Conservation (phyloP, 2,797 vertebrate genomes). For the Sebastes flavidus region DNA sequence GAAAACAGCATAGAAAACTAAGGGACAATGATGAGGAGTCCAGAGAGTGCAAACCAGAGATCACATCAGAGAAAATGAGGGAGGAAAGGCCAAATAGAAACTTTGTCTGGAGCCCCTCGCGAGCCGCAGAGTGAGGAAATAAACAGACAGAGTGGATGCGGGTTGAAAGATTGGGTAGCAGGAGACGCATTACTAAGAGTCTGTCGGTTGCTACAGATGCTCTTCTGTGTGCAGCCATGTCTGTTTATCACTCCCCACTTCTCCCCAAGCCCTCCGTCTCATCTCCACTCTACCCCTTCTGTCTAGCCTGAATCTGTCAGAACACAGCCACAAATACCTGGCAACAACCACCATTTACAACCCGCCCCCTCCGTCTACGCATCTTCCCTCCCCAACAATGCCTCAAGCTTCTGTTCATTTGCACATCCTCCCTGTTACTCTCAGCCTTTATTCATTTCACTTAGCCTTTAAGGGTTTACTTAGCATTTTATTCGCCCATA, state of each 20-base stretch:
- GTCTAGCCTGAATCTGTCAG: slow-evolving; percentile 79
- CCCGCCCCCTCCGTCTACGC: slow-evolving; percentile 25
- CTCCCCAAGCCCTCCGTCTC: slow-evolving; percentile 47
- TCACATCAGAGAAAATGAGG: slow-evolving; percentile 59
- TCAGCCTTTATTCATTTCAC: slow-evolving; percentile 50
- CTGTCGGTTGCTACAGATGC: slow-evolving; percentile 46
- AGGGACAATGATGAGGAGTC: slow-evolving; percentile 35
- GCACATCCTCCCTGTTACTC: slow-evolving; percentile 20
- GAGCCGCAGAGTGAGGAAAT: slow-evolving; percentile 37
- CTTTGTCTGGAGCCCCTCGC: slow-evolving; percentile 42
- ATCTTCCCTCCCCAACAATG: slow-evolving; percentile 19
- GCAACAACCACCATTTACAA: slow-evolving; percentile 49
- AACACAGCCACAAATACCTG: slow-evolving; percentile 54
- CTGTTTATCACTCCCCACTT: slow-evolving; percentile 51
- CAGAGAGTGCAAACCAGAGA: slow-evolving; percentile 44
- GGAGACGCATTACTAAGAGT: slow-evolving; percentile 58
- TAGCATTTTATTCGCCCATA: slow-evolving; percentile 67
- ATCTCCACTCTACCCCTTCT: slow-evolving; percentile 63
- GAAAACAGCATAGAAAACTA: slow-evolving; percentile 16
- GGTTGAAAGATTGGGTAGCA: slow-evolving; percentile 62
- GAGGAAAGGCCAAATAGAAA: slow-evolving; percentile 58
- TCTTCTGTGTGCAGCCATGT: slow-evolving; percentile 55
- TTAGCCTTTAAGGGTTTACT: slow-evolving; percentile 64
- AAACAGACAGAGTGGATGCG: slow-evolving; percentile 46
- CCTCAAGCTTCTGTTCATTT: slow-evolving; percentile 47